Evolutionary conservation across 2,888 invertebrate genomes (phyloP).

Genomic region (Frankliniella fusca): DNA sequence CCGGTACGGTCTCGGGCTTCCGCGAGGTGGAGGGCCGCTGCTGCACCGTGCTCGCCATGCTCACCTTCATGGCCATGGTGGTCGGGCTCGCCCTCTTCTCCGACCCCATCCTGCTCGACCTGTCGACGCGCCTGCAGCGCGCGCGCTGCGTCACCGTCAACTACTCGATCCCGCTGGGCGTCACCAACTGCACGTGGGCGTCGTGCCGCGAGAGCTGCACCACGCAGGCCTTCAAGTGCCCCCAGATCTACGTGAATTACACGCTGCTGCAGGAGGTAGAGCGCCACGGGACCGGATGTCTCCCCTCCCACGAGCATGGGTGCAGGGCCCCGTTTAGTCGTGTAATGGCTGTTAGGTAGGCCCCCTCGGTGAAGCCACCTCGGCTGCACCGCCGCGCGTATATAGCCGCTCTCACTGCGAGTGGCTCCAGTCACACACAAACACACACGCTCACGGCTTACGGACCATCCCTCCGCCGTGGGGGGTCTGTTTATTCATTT

Average conservation of each 20-base stretch:
- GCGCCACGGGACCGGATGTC: conserved; percentile 13
- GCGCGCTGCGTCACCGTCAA: conserved; percentile 37
- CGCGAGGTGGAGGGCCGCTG: conserved; percentile 37
- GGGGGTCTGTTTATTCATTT: not conserved
- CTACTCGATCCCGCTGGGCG: conserved; percentile 37
- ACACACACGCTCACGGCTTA: not conserved
- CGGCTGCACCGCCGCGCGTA: too few relatives aligned
- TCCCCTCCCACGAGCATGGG: conserved; percentile 30
- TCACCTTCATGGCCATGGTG: conserved; percentile 36
- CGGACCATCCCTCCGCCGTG: not conserved
- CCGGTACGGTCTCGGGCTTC: conserved; percentile 30
- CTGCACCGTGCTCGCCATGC: conserved; percentile 37
- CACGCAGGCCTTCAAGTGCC: conserved; percentile 42
- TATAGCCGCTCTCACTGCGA: not conserved
- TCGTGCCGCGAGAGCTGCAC: conserved; percentile 45
- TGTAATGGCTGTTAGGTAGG: not conserved
- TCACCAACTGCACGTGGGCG: conserved; percentile 44
- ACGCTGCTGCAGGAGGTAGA: conserved; percentile 29
- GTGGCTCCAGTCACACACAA: too few relatives aligned
- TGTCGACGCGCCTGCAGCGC: conserved; percentile 37
- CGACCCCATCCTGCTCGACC: conserved; percentile 42
- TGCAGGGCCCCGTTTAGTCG: not conserved
- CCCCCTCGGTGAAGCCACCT: not conserved
- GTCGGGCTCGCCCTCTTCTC: conserved; percentile 39
- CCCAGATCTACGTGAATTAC: conserved; percentile 42